Conservation (phyloP, 2,113 vertebrate genomes). For the Climacteris rufus region DNA sequence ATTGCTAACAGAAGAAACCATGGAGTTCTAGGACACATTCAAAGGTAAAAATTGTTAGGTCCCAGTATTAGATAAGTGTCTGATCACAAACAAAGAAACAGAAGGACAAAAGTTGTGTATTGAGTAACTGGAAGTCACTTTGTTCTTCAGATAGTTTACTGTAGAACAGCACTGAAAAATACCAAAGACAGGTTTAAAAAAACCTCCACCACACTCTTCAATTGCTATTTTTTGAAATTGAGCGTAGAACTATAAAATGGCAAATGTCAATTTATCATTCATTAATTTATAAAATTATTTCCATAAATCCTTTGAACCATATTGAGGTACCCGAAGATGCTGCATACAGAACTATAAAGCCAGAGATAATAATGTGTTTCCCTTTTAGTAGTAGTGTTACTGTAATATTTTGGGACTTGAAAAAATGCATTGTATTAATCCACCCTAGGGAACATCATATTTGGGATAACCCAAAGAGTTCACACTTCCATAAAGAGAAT, state of each 20-base stretch:
- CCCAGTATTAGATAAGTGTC: not conserved
- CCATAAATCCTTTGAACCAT: constrained; percentile 14
- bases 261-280: not conserved
- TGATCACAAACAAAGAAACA: not conserved
- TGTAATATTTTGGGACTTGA: not conserved
- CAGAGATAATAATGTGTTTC: not conserved
- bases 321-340: not conserved
- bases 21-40: not conserved
- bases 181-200: constrained; percentile 27
- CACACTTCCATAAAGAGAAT: not conserved
- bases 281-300: constrained; percentile 18
- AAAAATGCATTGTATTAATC: not conserved
- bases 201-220: not conserved
- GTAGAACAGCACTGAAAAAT: constrained; percentile 8
- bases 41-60: not conserved
- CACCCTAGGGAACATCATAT: not conserved
- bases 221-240: not conserved
- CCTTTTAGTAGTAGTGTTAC: not conserved
- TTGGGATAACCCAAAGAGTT: not conserved
- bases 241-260: not conserved
- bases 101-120: not conserved
- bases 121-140: constrained; percentile 29
- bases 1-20: not conserved
- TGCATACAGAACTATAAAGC: not conserved
- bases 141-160: not conserved